Percentiles rank a stretch among this genome's conserved stretches.
Conservation (phyloP, 2,797 vertebrate species). For the Phoeniculus purpureus region DNA sequence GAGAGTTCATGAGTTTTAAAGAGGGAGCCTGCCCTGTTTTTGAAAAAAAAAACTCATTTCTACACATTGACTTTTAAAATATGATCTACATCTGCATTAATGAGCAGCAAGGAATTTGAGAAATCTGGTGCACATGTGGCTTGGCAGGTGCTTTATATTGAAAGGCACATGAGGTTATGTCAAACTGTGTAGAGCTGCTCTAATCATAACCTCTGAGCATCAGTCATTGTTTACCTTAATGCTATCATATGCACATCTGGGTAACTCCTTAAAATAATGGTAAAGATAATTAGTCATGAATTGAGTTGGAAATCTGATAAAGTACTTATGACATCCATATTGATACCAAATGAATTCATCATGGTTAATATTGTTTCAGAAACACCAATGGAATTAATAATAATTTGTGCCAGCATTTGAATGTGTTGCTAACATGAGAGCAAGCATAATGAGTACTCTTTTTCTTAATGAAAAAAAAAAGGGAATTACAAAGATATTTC, state of each 20-base stretch:
- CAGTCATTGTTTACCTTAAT: conserved; percentile 70
- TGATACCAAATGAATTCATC: conserved; percentile 70
- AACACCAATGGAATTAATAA: conserved; percentile 64
- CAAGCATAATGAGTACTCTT: background rate
- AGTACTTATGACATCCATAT: conserved; percentile 65
- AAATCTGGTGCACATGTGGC: conserved; percentile 67
- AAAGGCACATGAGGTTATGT: conserved; percentile 62
- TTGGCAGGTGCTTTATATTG: conserved; percentile 73
- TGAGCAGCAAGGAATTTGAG: conserved; percentile 72
- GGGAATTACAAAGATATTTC: background rate
- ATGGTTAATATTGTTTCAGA: conserved; percentile 49
- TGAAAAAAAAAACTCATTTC: conserved; percentile 50
- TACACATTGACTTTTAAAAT: conserved; percentile 44
- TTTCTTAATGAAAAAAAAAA: background rate
- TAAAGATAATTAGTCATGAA: conserved; percentile 63
- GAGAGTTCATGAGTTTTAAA: conserved; percentile 45
- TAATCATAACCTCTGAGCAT: conserved; percentile 59
- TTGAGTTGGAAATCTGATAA: conserved; percentile 65
- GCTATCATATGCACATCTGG: conserved; percentile 59
- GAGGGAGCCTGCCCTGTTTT: conserved; percentile 37
- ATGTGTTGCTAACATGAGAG: conserved; percentile 27
- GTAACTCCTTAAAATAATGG: conserved; percentile 68
- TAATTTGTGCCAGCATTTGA: conserved; percentile 45
- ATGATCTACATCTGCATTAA: conserved; percentile 61
- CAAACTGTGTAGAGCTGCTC: conserved; percentile 63